A percentile compares a stretch with the other conserved stretches of the same genome.
Conservation (phyloP, 2,888 invertebrate species). For the Drosophila kanekoi region DNA sequence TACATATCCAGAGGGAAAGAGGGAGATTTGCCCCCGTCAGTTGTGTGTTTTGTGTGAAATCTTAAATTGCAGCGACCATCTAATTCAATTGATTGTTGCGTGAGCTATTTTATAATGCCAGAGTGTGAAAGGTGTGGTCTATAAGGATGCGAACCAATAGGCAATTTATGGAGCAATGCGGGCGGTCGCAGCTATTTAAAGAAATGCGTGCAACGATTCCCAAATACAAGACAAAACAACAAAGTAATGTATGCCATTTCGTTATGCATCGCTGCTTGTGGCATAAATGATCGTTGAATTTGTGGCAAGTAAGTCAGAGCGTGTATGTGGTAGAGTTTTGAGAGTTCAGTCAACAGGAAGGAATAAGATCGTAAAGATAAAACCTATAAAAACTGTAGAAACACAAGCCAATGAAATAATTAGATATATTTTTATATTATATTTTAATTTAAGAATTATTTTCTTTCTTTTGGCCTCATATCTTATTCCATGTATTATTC, state of each 20-base stretch:
- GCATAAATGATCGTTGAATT: constrained; percentile 39
- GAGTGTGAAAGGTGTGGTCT: constrained; percentile 6
- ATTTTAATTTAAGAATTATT: background rate
- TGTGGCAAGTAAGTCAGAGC: constrained; percentile 6
- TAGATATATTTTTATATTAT: background rate
- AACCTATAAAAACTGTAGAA: constrained; percentile 6
- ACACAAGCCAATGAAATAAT: background rate
- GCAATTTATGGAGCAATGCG: constrained; percentile 70
- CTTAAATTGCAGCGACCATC: constrained; percentile 67
- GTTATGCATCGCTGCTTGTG: constrained; percentile 55
- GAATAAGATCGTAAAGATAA: constrained; percentile 28
- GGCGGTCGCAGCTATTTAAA: constrained; percentile 64
- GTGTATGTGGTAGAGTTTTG: background rate
- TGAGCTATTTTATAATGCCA: constrained; percentile 61
- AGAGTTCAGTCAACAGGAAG: constrained; percentile 23
- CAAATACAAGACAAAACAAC: constrained; percentile 15
- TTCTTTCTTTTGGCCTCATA: background rate
- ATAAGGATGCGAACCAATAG: constrained; percentile 3
- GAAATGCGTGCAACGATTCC: constrained; percentile 60
- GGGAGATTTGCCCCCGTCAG: constrained; percentile 1
- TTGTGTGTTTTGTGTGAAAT: constrained; percentile 65
- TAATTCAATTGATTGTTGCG: constrained; percentile 69
- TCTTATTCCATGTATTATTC: no score
- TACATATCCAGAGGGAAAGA: constrained; percentile 12
- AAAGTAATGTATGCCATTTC: constrained; percentile 38